Base-by-base conservation (phyloP, 1,140 invertebrate genomes). In the Aphelinus certus region DNA sequence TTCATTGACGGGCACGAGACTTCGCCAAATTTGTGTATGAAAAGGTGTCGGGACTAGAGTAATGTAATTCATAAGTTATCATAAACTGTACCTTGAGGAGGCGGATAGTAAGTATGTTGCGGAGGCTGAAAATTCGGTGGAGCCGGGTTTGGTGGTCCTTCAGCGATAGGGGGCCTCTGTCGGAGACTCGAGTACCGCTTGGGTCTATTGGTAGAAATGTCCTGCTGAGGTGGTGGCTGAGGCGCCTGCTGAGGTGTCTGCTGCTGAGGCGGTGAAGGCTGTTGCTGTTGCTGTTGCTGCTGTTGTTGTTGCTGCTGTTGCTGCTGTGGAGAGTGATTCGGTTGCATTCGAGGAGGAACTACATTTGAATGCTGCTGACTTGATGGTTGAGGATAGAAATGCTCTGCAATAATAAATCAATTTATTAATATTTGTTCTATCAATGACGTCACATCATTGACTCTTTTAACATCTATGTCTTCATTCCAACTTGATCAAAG, bases 151-250 rank as follows among this genome's bases (percentile, higher is more conserved):
- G 75, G 55, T 7, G 75, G 75, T 6, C 82, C 83, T 57, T 88
- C 84, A 3, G 83, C 71, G 77, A 84, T 84, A 7, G 83, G 66
- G 76, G 90, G 89, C 49, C 93, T 88, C 82, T 94, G 93, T 73
- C 93, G 87, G 79, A 94, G 89, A 68, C 92, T 92, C 1, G 93
- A 95, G 83, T 95, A 95, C 5, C 93, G 88, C 82, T 94, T 95
- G n/a, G 93, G 90, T 82, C 91, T 86, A 77, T 88, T 89, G 71
- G 87, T 83, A 78, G 88, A 81, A 77, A 82, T 81, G 79, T 88
- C 83, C 60, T 87, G 83, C 49, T 81, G 83, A 51, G 79, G 79
- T n/a, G 81, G 81, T n/a, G 78, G 70, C 57, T 77, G 82, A 61
- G 79, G 77, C 45, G 78, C 80, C 43, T 80, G 79, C 58, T 79